Percentiles rank a stretch among this genome's conserved stretches.
Conservation (phyloP, 2,113 vertebrate species). For the Otocyon megalotis region DNA sequence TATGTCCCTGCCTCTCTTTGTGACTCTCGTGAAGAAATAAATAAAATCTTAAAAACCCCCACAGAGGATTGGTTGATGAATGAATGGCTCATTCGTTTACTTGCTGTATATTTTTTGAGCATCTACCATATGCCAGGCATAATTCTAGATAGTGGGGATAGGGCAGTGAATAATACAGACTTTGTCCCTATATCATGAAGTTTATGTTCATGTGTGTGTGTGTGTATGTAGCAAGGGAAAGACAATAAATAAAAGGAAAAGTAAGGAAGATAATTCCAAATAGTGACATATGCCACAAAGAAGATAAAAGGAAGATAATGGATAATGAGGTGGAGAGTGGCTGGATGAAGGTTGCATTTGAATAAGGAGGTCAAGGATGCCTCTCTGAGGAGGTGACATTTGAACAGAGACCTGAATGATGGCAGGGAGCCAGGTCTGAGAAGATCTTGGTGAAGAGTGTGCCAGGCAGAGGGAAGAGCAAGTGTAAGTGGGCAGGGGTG, state of each 20-base stretch:
- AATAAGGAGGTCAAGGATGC: background rate
- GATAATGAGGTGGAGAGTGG: background rate
- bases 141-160: background rate
- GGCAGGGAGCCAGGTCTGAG: background rate
- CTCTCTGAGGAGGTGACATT: background rate
- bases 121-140: background rate
- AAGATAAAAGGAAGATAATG: background rate
- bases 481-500: background rate
- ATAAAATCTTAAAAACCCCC: no score
- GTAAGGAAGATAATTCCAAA: background rate
- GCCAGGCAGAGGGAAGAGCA: background rate
- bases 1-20: no score
- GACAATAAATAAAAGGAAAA: background rate
- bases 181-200: background rate
- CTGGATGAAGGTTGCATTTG: background rate
- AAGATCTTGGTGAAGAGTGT: background rate
- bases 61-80: background rate
- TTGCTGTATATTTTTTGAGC: background rate
- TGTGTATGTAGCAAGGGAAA: background rate
- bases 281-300: background rate
- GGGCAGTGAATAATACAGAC: background rate
- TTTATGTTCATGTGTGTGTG: background rate
- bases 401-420: background rate
- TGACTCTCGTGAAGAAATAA: no score
- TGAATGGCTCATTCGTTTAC: background rate